Evolutionary conservation across 2,888 invertebrate genomes (phyloP), one percentile per base, ranked within the genome.

Genomic region (Cryptophagus acutangulus): DNA sequence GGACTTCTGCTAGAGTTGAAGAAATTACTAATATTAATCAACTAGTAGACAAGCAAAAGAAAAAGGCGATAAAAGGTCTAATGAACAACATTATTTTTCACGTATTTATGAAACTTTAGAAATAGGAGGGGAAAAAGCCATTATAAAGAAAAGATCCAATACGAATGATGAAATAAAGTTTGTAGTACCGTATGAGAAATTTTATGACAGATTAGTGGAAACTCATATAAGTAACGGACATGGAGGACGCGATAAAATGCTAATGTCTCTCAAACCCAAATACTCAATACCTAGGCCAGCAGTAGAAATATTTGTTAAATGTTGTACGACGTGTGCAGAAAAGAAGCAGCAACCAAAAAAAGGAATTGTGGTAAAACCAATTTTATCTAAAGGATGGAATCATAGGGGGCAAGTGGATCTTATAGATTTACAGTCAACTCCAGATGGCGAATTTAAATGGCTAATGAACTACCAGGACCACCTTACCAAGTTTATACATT

Each of bases 391-490:
- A 6, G 5, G 9, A 6, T 20, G 20, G 20, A 20, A 20, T 9
- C 20, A 20, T 9, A 20, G 20, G 9, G 20, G 20, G 6, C 20
- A 9, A 20, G 20, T 20, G 5, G 20, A 20, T 9, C 20, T 20
- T 20, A 20, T 20, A 20, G 20, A 20, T 20, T 20, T 20, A 6
- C 20, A 20, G 20, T 20, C 20, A 5, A 20, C 20, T 20, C 20
- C 20, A 6, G 58, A 61, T 47, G 51, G 54, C 9, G 52, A 61
- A 12, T 66, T 54, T 45, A 63, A 63, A 46, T 66, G 61, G 58
- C 38, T 66, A 2, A 18, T 66, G 15, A 52, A 56, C 16, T 65
- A 63, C 38, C 61, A 64, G 40, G 65, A 65, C 36, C 52, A 62
- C 45, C 36, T 34, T 1, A 63, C 62, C 17, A 66, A 65, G 54